Base-by-base conservation (phyloP, 2,888 invertebrate species). In the Synanthedon tipuliformis region DNA sequence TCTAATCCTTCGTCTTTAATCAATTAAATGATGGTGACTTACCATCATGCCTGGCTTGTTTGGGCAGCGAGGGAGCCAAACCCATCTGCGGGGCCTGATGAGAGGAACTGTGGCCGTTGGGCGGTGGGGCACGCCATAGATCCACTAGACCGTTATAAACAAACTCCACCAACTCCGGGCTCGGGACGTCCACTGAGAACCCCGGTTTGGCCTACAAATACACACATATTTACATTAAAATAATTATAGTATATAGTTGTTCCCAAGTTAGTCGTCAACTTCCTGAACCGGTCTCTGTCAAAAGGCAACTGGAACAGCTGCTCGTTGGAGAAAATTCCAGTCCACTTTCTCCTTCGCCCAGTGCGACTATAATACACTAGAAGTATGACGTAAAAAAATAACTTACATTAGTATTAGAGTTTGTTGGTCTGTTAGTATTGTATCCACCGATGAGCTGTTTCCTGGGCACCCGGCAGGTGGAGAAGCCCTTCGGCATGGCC, bases 401-500 rank as follows among this genome's bases (percentile, higher is more conserved):
- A 34, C 34, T 34, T 8, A 34, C 34, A 34, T 34, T 34, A 34
- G 7, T 10, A 34, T 34, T 34, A 10, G 34, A 18, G 34, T 34
- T 34, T 34, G 34, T 15, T 13, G 45, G 16, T 18, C 13, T 15
- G 45, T 45, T 45, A 45, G 5, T 45, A 15, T 45, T 45, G 15
- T 45, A n/a, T 18, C 54, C 54, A 68, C 66, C 61, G 65, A 82
- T 54, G 59, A 78, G 68, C 76, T 89, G 86, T 50, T 80, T 81
- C 61, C 89, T 69, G 0, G 84, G 80, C 56, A 81, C 79, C 8
- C 82, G 81, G 61, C 78, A 90, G 0, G 86, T 87, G 5, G 92
- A 92, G 77, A 94, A 94, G 0, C 93, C 93, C 16, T 89, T 88
- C 0, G 95, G 95, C 92, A 95, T 91, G 2, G 92, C 84, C 55